Base-by-base conservation (phyloP, 2,113 vertebrate species). In the Perca schrenkii region DNA sequence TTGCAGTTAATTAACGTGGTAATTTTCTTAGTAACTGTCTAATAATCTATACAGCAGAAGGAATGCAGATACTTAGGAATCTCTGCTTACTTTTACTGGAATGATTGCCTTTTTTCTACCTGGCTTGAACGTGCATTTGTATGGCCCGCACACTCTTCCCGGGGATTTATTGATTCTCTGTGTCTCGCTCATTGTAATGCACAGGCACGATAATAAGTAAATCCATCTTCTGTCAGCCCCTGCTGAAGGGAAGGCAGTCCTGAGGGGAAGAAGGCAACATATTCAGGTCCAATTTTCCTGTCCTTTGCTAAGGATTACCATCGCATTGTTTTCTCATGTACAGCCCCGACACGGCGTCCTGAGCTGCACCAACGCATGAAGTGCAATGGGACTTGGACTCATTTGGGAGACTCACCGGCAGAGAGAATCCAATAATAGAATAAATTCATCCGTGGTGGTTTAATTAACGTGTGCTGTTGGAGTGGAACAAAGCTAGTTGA, bases 401-500 rank as follows among this genome's bases (percentile, higher is more conserved):
- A 54, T 82, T 72, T 75, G 81, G 79, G 74, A 85, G 49, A 6
- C 64, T 83, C 36, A 14, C 63, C 0, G 22, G 70, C 62, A 67
- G 62, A 77, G 40, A 77, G 63, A 80, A 82, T 77, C 50, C 77
- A 89, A 90, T 89, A 83, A 89, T 61, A 69, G 81, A 89, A 83
- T 76, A 80, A 77, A 87, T 81, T 83, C 73, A 86, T 87, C 80
- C 73, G 0, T 69, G 53, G 85, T 77, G 83, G 75, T 83, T 91
- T 91, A 84, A 92, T 92, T 92, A 88, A 83, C 12, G n/a, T 72
- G 50, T 65, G 66, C 57, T 62, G 80, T 43, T 83, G 34, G 60
- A 83, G 81, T 79, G 88, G 88, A 93, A 90, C 90, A 87, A 88
- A 91, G 86, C 79, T 36, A 67, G 69, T 64, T 76, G 80, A 82